phyloP scores from a whole-genome alignment of 2,888 invertebrate genomes.

The Spilarctia lutea region DNA sequence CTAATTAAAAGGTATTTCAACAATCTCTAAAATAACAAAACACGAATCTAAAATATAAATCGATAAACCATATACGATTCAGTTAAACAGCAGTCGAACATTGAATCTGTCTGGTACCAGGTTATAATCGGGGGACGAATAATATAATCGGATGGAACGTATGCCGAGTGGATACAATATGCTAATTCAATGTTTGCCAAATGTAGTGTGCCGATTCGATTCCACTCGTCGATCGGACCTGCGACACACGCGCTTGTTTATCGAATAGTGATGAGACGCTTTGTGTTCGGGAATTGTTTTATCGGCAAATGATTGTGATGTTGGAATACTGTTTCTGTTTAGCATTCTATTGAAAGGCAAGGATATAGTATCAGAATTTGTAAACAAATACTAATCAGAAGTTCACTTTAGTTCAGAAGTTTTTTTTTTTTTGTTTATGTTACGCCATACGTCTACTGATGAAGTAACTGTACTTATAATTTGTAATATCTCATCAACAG shows the following conservation, averaged over 20 bases:
- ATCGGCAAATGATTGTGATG: slow-evolving; percentile 8
- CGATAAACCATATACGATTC: slow-evolving; percentile 44
- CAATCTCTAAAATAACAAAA: slow-evolving; percentile 1
- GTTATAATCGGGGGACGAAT: slow-evolving; percentile 62
- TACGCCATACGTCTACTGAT: background rate
- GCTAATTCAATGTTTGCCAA: slow-evolving; percentile 68
- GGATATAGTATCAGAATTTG: background rate
- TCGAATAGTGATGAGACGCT: slow-evolving; percentile 45
- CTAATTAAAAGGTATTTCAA: background rate
- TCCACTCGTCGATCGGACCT: slow-evolving; percentile 46
- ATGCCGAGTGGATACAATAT: slow-evolving; percentile 55
- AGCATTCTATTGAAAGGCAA: background rate
- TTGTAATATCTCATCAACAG: too few species aligned
- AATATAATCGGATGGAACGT: slow-evolving; percentile 59
- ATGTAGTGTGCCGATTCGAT: slow-evolving; percentile 59
- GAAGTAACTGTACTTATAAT: too few species aligned
- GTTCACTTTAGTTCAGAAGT: background rate
- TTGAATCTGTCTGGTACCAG: slow-evolving; percentile 48
- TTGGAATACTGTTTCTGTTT: slow-evolving; percentile 2
- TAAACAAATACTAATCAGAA: background rate
- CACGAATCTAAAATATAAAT: slow-evolving; percentile 16
- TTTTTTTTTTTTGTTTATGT: background rate
- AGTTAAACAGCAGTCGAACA: slow-evolving; percentile 43
- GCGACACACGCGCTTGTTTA: slow-evolving; percentile 49
- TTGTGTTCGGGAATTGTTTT: slow-evolving; percentile 32